Conservation (phyloP, 2,888 invertebrate species). For the Andrena camellia region DNA sequence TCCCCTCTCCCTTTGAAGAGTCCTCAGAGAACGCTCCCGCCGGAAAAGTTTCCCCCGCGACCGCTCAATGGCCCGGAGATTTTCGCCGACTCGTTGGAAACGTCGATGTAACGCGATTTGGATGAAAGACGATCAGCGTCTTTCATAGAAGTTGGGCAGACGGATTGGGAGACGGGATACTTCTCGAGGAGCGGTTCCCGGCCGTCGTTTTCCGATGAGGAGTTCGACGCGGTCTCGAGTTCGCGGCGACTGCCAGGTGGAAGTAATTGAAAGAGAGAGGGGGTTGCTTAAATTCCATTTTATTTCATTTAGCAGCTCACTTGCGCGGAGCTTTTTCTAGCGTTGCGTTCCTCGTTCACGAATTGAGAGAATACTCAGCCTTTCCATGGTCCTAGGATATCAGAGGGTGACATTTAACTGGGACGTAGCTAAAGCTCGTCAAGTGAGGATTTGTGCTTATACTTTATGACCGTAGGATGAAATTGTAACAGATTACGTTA, state of each 20-base stretch:
- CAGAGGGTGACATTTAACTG: too few relatives aligned
- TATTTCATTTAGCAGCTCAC: neutral
- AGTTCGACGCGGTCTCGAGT: neutral
- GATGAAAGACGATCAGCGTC: conserved; percentile 47
- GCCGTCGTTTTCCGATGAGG: conserved; percentile 12
- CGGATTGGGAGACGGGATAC: neutral
- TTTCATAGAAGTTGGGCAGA: conserved; percentile 22
- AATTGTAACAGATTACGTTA: neutral
- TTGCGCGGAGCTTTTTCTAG: neutral
- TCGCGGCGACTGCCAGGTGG: neutral
- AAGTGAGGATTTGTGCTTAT: too few relatives aligned
- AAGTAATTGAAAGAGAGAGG: conserved; percentile 4
- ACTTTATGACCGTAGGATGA: neutral
- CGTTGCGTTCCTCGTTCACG: neutral
- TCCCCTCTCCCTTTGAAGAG: conserved; percentile 32
- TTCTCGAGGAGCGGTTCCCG: neutral
- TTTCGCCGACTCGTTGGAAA: conserved; percentile 52
- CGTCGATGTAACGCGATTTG: conserved; percentile 52
- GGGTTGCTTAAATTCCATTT: conserved; percentile 1
- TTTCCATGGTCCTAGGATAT: too few relatives aligned
- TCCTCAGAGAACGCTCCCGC: neutral
- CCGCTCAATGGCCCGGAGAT: conserved; percentile 49
- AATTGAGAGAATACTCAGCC: neutral
- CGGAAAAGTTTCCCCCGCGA: conserved; percentile 32
- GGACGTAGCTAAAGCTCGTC: too few relatives aligned